Percentiles rank a stretch among this genome's conserved stretches.
Conservation (phyloP, 2,113 vertebrate genomes). For the Ailuropoda melanoleuca region DNA sequence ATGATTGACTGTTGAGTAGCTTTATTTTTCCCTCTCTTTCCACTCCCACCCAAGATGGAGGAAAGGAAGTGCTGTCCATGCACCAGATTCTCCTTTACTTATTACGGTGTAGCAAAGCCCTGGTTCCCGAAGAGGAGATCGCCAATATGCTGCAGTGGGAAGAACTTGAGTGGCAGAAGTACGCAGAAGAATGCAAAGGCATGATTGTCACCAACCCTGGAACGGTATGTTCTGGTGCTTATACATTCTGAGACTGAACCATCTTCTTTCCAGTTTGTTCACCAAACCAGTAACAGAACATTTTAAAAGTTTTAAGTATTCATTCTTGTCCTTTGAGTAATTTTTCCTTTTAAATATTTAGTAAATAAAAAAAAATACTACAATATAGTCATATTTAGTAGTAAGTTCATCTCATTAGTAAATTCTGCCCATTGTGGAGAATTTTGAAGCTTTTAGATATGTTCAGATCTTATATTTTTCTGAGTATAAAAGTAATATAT, state of each 20-base stretch:
- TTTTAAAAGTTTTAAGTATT: slow-evolving; percentile 39
- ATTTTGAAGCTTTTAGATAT: background rate
- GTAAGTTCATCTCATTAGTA: background rate
- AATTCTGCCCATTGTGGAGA: background rate
- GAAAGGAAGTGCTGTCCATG: slow-evolving; percentile 99
- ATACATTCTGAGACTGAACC: fast-evolving
- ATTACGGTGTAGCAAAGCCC: slow-evolving; percentile 92
- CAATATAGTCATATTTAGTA: background rate
- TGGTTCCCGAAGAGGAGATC: slow-evolving; percentile 98
- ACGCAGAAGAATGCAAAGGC: slow-evolving; percentile 98
- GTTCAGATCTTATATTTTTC: background rate
- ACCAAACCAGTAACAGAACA: slow-evolving; percentile 29
- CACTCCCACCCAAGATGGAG: slow-evolving; percentile 88
- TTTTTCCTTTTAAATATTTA: slow-evolving; percentile 27
- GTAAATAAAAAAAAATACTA: background rate
- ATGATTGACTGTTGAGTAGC: background rate
- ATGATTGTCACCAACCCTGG: slow-evolving; percentile 99
- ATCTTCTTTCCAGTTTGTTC: background rate
- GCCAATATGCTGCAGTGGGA: slow-evolving; percentile 99
- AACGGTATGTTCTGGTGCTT: slow-evolving; percentile 87
- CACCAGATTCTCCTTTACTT: slow-evolving; percentile 98
- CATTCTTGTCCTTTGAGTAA: background rate
- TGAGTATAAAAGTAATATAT: background rate
- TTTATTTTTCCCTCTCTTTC: slow-evolving; percentile 50
- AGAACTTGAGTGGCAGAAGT: slow-evolving; percentile 98